Percentiles rank a stretch among this genome's conserved stretches.
phyloP scores from a whole-genome alignment of 2,888 invertebrate genomes.

The Xiphydria camelus region DNA sequence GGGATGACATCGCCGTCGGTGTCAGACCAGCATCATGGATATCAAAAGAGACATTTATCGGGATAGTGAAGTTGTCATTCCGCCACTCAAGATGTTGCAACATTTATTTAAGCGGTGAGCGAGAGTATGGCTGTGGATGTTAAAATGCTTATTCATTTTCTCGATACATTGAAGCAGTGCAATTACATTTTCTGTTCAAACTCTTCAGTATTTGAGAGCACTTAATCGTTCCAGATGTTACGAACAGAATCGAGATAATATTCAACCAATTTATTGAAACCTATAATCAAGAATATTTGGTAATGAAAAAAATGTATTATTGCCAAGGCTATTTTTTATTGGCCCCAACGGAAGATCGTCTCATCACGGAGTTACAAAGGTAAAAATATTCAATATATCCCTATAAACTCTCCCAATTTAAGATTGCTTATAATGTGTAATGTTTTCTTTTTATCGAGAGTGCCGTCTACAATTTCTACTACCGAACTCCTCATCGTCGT shows the following conservation, averaged over 20 bases:
- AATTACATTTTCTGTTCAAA: not conserved
- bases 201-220: slow-evolving; percentile 1
- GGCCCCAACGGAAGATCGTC: slow-evolving; percentile 20
- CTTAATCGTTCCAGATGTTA: slow-evolving; percentile 22
- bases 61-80: slow-evolving; percentile 31
- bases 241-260: slow-evolving; percentile 21
- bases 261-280: slow-evolving; percentile 35
- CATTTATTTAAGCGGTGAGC: slow-evolving; percentile 32
- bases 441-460: slow-evolving; percentile 23
- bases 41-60: slow-evolving; percentile 23
- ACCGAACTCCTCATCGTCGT: slow-evolving; percentile 41
- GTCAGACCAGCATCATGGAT: slow-evolving; percentile 30
- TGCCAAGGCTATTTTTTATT: slow-evolving; percentile 40
- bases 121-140: slow-evolving; percentile 5
- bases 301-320: slow-evolving; percentile 22
- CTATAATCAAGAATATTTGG: slow-evolving; percentile 37
- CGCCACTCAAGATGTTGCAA: slow-evolving; percentile 35
- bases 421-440: slow-evolving; percentile 1
- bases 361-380: slow-evolving; percentile 22
- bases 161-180: no score
- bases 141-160: not conserved
- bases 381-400: not conserved
- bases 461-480: slow-evolving; percentile 32
- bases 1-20: slow-evolving; percentile 14
- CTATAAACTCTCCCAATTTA: not conserved